Conservation (phyloP, 2,797 vertebrate genomes). For the Schizopygopsis malacanthus region DNA sequence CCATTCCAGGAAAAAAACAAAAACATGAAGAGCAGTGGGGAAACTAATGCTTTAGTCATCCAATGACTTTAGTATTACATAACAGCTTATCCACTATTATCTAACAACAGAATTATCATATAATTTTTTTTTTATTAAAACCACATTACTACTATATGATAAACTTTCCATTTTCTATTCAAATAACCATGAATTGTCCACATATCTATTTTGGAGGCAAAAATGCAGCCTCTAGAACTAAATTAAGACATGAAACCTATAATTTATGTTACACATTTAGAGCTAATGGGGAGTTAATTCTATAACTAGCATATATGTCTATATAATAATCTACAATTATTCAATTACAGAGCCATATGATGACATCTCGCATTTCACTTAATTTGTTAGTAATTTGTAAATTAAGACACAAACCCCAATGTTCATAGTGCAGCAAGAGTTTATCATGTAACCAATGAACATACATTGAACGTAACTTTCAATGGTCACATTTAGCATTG, state of each 20-base stretch:
- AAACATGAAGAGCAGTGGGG: neutral
- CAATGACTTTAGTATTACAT: neutral
- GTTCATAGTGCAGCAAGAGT: neutral
- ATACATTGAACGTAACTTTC: neutral
- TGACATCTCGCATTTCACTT: neutral
- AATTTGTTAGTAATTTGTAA: neutral
- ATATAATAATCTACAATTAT: conserved; percentile 15
- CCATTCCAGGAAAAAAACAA: neutral
- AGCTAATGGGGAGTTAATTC: conserved; percentile 2
- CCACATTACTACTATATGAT: neutral
- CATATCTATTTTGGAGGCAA: neutral
- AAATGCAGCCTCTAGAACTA: neutral
- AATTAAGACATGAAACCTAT: neutral
- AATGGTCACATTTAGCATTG: neutral
- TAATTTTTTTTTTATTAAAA: neutral
- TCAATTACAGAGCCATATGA: neutral
- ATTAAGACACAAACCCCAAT: neutral
- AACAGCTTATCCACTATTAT: neutral
- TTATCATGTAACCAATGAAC: neutral
- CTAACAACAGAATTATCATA: neutral
- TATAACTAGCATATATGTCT: neutral
- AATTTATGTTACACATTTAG: neutral
- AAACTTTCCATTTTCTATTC: neutral
- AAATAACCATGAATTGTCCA: neutral
- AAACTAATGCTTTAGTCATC: neutral